Conservation (phyloP, 2,113 vertebrate species). For the Collichthys lucidus region DNA sequence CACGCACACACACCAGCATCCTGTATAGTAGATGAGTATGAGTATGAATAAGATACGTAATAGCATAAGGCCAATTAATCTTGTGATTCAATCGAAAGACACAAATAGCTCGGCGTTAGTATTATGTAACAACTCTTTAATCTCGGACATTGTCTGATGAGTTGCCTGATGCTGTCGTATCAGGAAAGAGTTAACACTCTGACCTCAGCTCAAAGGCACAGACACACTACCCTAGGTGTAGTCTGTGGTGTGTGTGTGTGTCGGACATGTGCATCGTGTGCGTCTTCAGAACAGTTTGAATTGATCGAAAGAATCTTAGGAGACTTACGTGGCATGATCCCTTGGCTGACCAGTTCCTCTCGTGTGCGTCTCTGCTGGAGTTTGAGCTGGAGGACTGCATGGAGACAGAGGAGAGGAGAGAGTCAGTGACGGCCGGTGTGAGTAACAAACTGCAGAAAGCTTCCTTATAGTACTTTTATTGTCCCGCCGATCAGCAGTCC, state of each 20-base stretch:
- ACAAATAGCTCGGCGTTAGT: background rate
- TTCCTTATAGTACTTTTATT: conserved; percentile 17
- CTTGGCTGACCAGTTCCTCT: conserved; percentile 98
- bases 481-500: conserved; percentile 23
- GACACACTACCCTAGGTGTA: background rate
- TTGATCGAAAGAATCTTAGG: background rate
- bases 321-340: conserved; percentile 99
- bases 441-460: conserved; percentile 25
- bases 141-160: background rate
- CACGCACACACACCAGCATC: background rate
- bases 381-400: conserved; percentile 97
- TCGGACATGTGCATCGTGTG: background rate
- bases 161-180: background rate
- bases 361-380: conserved; percentile 97
- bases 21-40: background rate
- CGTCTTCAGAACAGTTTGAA: background rate
- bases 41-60: background rate
- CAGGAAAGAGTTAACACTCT: conserved; percentile 3
- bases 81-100: background rate
- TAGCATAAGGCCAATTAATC: background rate
- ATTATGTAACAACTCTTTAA: background rate
- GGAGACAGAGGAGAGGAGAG: conserved; percentile 72
- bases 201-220: conserved; percentile 12
- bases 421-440: conserved; percentile 44
- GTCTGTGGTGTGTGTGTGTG: no score